Conservation (phyloP, 2,113 vertebrate species). For the Lates calcarifer region DNA sequence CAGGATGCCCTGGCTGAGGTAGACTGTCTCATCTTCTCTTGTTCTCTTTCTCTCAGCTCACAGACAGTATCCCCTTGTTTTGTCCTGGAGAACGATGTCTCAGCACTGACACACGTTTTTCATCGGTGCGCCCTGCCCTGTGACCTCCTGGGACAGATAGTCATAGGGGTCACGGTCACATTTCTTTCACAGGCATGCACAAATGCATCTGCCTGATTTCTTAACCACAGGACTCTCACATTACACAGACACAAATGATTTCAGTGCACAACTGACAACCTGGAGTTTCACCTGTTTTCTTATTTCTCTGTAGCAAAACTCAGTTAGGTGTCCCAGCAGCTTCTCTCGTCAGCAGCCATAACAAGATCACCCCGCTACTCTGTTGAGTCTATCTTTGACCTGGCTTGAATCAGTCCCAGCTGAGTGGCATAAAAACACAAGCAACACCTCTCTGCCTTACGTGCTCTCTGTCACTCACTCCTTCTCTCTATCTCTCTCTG, state of each 20-base stretch:
- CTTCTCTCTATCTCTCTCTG: not conserved
- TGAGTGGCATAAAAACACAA: slow-evolving; percentile 39
- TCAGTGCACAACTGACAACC: slow-evolving; percentile 35
- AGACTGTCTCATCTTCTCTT: slow-evolving; percentile 8
- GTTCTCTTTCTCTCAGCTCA: not conserved
- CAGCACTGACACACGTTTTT: slow-evolving; percentile 55
- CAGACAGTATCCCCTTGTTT: slow-evolving; percentile 61
- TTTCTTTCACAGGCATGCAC: slow-evolving; percentile 13
- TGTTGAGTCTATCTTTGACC: slow-evolving; percentile 10
- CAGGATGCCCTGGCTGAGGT: slow-evolving; percentile 15
- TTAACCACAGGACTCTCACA: slow-evolving; percentile 44
- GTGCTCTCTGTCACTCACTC: not conserved
- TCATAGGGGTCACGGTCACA: slow-evolving; percentile 23
- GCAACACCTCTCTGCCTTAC: slow-evolving; percentile 3
- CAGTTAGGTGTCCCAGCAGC: not conserved
- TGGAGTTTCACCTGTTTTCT: slow-evolving; percentile 57
- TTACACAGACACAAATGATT: slow-evolving; percentile 60
- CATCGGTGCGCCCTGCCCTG: slow-evolving; percentile 54
- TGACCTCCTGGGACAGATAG: slow-evolving; percentile 59
- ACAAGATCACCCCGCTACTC: not conserved
- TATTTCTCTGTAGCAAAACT: slow-evolving; percentile 2
- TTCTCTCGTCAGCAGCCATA: not conserved
- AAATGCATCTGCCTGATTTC: slow-evolving; percentile 46
- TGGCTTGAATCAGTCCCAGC: slow-evolving; percentile 34
- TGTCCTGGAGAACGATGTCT: slow-evolving; percentile 2